Evolutionary conservation across 2,797 vertebrate species (phyloP), one percentile per base, ranked within the genome.

Genomic region (Eupleurogrammus muticus): DNA sequence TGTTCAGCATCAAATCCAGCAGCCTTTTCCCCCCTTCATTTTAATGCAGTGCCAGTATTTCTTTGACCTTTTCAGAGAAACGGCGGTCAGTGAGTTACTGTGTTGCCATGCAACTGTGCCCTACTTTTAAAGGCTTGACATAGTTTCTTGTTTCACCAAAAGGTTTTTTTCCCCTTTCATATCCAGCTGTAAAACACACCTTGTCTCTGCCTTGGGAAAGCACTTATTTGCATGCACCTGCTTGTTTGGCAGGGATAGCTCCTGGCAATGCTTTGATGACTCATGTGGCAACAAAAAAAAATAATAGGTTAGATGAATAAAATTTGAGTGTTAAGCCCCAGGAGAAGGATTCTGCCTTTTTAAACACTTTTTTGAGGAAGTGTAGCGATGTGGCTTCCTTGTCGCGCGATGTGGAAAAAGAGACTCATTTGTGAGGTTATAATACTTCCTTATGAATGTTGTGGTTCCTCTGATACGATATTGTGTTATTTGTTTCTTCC

Each of bases 351-450:
- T 20, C 12, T 44, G 46, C 10, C n/a, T n/a, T n/a, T n/a, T n/a
- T n/a, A n/a, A n/a, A n/a, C n/a, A n/a, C n/a, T n/a, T n/a, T n/a
- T 50, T 44, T 46, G 42, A 65, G 77, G 80, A 87, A 84, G 76
- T 61, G 11, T 20, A 16, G 28, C 56, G 24, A 12, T 44, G 14
- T 51, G 34, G 34, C n/a, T 47, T 50, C 4, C 8, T 49, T 17
- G 64, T 73, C 68, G 64, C 46, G 55, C 81, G 67, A 81, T 73
- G 24, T 79, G 76, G 73, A 79, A 80, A 77, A 70, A 64, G 0
- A 42, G n/a, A 42, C 21, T 21, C 4, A n/a, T 24, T 35, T 52
- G 3, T 49, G 3, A 24, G 35, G n/a, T 32, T 57, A 38, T 36
- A 12, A 53, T 65, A 55, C 21, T 80, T 81, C 68, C 79, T 9